Base-by-base conservation (phyloP, 2,797 vertebrate genomes). In the Ctenopoma kingsleyae region DNA sequence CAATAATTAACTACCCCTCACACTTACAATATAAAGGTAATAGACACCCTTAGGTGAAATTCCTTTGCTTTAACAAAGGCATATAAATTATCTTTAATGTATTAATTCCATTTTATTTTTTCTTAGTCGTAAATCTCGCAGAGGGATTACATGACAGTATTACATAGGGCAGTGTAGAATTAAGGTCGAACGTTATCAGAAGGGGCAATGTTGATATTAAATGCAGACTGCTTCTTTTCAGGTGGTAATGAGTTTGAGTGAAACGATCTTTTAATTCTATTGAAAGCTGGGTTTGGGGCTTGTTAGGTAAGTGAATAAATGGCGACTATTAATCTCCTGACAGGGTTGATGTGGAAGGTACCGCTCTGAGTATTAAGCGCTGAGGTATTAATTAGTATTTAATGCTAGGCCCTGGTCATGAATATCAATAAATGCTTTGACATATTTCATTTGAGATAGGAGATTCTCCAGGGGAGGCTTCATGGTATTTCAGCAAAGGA, bases 361-460 rank as follows among this genome's bases (percentile, higher is more conserved):
- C 83, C 79, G 75, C 87, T 91, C 83, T 88, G 91, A 92, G 25
- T 27, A 27, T 30, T 32, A 85, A 87, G 87, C 92, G 83, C 90
- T 90, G 91, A 94, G 91, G 89, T 94, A 95, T 95, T 96, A 96
- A 96, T 96, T 93, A 95, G 87, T 93, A 95, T 96, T 96, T 96
- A 95, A 96, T 96, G 94, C 95, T 92, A 94, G 95, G 83, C 82
- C 92, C 86, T 83, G 78, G 86, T 77, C 88, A 95, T 96, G 95
- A 95, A 96, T 95, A 94, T 94, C 93, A 91, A 86, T 94, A 89
- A 93, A 93, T 2, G 90, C 68, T 50, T 90, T 91, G 88, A 94
- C 89, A 88, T 84, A 93, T 89, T 94, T 87, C 84, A 70, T 90
- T 60, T 48, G 76, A 88, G 92, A 88, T 56, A 74, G 36, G 75